Evolutionary conservation across 2,797 vertebrate genomes (phyloP).

Genomic region (Trichosurus vulpecula): DNA sequence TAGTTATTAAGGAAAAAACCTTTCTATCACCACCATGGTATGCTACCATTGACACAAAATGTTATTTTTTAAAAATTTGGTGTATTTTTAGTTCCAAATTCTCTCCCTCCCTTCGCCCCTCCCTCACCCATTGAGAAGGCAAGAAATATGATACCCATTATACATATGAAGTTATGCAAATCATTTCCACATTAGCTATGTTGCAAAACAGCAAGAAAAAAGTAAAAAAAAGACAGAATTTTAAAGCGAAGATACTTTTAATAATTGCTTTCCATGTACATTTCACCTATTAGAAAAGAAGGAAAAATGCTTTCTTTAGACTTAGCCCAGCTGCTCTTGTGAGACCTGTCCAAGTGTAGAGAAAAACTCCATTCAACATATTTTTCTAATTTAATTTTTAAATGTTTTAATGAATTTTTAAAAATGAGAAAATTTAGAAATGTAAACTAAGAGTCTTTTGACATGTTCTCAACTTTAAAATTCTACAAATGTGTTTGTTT

Average conservation of each 20-base stretch:
- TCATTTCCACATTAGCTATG: neutral
- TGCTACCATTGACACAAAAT: neutral
- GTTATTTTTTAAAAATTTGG: neutral
- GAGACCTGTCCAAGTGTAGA: conserved; percentile 32
- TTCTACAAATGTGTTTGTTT: neutral
- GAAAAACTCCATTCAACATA: conserved; percentile 14
- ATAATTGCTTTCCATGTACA: neutral
- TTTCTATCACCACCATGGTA: neutral
- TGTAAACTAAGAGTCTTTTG: neutral
- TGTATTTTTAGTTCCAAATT: neutral
- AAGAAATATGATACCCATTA: neutral
- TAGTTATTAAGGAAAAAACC: neutral
- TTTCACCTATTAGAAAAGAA: conserved; percentile 5
- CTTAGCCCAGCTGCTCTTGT: neutral
- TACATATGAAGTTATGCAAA: neutral
- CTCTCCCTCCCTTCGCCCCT: neutral
- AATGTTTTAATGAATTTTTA: neutral
- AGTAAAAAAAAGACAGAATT: neutral
- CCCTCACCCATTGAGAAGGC: neutral
- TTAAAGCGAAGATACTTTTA: neutral
- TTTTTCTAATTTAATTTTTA: neutral
- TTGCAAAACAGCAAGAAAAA: neutral
- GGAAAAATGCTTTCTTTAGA: neutral
- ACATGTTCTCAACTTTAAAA: neutral
- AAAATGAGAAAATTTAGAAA: neutral